Base-by-base conservation (phyloP, 2,113 vertebrate genomes). In the Alosa alosa region DNA sequence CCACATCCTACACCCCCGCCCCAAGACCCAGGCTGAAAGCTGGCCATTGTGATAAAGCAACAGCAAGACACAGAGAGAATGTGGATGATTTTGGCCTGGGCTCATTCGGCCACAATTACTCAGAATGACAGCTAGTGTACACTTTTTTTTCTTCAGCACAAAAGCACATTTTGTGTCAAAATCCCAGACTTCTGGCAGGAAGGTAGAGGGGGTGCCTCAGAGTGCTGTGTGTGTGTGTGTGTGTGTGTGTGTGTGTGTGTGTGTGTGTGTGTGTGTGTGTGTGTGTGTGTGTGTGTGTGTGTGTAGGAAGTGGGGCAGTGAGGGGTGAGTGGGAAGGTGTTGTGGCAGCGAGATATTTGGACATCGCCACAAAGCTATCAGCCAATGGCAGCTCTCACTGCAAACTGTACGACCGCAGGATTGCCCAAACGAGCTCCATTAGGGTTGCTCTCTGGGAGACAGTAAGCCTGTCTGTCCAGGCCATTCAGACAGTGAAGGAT, bases 1-100 rank as follows among this genome's bases (percentile, higher is more conserved):
- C 50, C 17, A 0, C 17, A 10, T 52, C 60, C n/a, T 13, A n/a
- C 8, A 4, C 22, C 5, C 57, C 57, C 57, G 6, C 20, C 60
- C 22, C 60, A 64, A 72, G 64, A 13, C 25, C n/a, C 9, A 6
- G 1, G n/a, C 25, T 72, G 64, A 36, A 72, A 72, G 64, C 64
- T 72, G 64, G 64, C 64, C 64, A 72, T 72, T 72, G 64, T 72
- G 64, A 36, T 36, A 72, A 60, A 60, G 55, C 55, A 22, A 22
- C 11, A 31, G 64, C 0, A 36, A 72, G 64, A 72, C 13, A 13
- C 64, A 36, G 25, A 10, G 64, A 72, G 11, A 72, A 72, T 36
- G 64, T 25, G 8, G 64, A 36, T 72, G n/a, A 31, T 72, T 72
- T 72, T 31, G 64, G 64, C 64, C 10, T 2, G 64, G 4, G 3